These are phyloP conservation scores for Ochotona curzoniae DNA, from an alignment of 2,113 vertebrate genomes.

Conservation along the genomic window DNA sequence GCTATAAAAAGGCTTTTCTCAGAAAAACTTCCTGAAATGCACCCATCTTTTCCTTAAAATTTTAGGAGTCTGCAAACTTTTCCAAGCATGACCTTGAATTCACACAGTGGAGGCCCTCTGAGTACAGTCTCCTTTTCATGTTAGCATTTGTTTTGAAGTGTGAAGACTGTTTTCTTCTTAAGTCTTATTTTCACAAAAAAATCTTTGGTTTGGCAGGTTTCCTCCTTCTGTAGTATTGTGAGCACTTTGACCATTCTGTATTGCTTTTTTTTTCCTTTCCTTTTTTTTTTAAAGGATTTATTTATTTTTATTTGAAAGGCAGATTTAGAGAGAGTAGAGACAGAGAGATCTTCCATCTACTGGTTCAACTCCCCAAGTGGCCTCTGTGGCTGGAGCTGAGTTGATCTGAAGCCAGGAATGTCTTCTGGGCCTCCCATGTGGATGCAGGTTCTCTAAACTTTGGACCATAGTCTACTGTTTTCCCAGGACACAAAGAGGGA, in stretches of 20 bases:
- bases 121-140: not conserved
- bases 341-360: too few relatives aligned
- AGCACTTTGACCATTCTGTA: not conserved
- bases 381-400: too few relatives aligned
- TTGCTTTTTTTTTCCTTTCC: too few relatives aligned
- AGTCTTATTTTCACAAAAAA: conserved; percentile 18
- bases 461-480: too few relatives aligned
- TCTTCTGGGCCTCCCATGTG: too few relatives aligned
- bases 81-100: not conserved
- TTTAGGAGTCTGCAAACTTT: not conserved
- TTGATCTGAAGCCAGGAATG: too few relatives aligned
- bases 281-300: too few relatives aligned
- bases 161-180: conserved; percentile 20
- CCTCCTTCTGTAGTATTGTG: not conserved
- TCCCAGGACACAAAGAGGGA: too few relatives aligned
- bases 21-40: conserved; percentile 6
- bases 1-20: not conserved
- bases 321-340: too few relatives aligned
- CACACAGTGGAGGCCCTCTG: not conserved
- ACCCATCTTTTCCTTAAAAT: conserved; percentile 10
- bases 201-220: conserved; percentile 18
- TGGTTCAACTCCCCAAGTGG: too few relatives aligned
- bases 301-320: too few relatives aligned
- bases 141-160: conserved; percentile 27
- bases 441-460: too few relatives aligned